Conservation (phyloP, 2,888 invertebrate genomes). For the Epinotia nisella region DNA sequence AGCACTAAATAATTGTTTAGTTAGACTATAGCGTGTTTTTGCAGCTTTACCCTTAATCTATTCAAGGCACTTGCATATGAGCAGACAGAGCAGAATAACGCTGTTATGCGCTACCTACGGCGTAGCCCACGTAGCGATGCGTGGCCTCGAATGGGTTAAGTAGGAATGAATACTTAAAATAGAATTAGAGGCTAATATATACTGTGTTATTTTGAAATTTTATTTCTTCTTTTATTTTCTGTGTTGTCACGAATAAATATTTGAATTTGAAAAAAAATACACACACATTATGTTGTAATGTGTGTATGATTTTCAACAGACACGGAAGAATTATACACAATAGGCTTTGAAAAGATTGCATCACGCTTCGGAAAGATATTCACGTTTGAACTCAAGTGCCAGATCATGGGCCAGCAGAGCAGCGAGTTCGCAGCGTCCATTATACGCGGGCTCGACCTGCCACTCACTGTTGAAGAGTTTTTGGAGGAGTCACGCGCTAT, state of each 20-base stretch:
- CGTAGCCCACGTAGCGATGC: too few relatives aligned
- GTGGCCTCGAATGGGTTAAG: too few relatives aligned
- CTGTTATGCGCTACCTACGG: too few relatives aligned
- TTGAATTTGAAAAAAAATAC: too few relatives aligned
- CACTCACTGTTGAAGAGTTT: constrained; percentile 88
- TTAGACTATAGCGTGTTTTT: too few relatives aligned
- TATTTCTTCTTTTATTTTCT: too few relatives aligned
- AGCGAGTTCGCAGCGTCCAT: constrained; percentile 86
- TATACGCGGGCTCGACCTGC: constrained; percentile 85
- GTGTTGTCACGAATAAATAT: too few relatives aligned
- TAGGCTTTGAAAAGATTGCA: constrained; percentile 88
- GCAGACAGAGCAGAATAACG: too few relatives aligned
- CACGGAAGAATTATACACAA: constrained; percentile 91
- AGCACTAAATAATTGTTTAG: too few relatives aligned
- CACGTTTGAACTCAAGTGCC: constrained; percentile 90
- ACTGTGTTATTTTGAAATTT: too few relatives aligned
- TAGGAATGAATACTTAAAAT: background rate
- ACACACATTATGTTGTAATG: background rate
- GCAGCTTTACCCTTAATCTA: too few relatives aligned
- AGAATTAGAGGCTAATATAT: background rate
- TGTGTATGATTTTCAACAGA: constrained; percentile 80
- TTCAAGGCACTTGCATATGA: too few relatives aligned
- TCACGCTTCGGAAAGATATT: constrained; percentile 89
- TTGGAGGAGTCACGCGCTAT: constrained; percentile 81
- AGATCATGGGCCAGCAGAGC: constrained; percentile 89